Percentiles rank a stretch among this genome's conserved stretches.
These are phyloP conservation scores for Falco biarmicus DNA, from an alignment of 2,797 vertebrate genomes.

Conservation along the genomic window DNA sequence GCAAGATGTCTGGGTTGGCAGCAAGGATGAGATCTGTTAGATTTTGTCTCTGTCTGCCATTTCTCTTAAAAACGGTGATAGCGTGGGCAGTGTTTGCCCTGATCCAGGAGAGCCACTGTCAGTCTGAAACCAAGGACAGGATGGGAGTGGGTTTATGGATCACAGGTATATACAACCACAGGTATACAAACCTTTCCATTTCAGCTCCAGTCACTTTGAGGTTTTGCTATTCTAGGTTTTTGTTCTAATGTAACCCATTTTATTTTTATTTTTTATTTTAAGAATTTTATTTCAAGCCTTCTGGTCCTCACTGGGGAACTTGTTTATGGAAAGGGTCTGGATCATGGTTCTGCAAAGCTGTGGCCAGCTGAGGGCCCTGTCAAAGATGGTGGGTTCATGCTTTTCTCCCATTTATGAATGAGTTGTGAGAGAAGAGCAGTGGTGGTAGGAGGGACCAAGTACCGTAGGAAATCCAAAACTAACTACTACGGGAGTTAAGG, in stretches of 20 bases:
- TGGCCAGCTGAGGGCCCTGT: background rate
- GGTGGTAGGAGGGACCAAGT: background rate
- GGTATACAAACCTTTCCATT: background rate
- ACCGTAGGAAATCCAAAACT: background rate
- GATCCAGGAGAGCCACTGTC: background rate
- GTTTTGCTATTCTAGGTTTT: background rate
- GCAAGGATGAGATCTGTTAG: background rate
- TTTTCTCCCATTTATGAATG: background rate
- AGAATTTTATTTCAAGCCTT: background rate
- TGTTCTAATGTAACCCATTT: background rate
- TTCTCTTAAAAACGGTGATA: background rate
- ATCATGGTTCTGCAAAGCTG: background rate
- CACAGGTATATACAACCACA: background rate
- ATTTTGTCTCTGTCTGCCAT: background rate
- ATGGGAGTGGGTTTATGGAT: background rate
- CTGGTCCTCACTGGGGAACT: background rate
- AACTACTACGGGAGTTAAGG: background rate
- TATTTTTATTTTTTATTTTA: background rate
- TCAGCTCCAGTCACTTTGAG: background rate
- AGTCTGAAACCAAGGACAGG: background rate
- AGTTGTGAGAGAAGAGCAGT: background rate
- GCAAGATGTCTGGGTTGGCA: background rate
- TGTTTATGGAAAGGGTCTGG: background rate
- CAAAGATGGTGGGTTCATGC: background rate
- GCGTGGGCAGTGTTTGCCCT: background rate